Conservation (phyloP, 2,113 vertebrate genomes). For the Oreocharis arfaki region DNA sequence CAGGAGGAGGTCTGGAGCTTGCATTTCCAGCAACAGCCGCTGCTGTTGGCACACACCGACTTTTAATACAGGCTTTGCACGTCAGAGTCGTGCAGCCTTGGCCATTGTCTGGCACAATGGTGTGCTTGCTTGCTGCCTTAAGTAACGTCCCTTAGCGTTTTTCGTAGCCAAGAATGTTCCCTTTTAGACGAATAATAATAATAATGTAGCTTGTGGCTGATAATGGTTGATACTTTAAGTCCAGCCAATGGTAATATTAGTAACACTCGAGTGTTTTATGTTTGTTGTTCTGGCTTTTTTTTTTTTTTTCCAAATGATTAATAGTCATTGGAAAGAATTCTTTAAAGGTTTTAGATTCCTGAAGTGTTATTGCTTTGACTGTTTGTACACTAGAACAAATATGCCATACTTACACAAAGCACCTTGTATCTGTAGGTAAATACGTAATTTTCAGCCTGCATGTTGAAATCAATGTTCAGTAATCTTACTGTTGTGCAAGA, state of each 20-base stretch:
- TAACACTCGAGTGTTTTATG: not conserved
- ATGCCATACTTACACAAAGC: not conserved
- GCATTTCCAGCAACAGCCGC: not conserved
- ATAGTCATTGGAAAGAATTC: not conserved
- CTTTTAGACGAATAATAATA: not conserved
- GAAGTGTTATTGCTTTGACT: not conserved
- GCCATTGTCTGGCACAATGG: conserved; percentile 45
- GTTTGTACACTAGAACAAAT: not conserved
- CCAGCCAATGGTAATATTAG: not conserved
- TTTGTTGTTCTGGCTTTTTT: not conserved
- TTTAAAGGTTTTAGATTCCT: not conserved
- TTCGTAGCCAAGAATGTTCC: not conserved
- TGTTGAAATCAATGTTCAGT: not conserved
- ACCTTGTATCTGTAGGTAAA: not conserved
- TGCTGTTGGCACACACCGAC: conserved; percentile 27
- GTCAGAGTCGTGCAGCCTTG: not conserved
- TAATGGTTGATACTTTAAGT: not conserved
- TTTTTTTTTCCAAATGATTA: not conserved
- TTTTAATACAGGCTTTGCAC: not conserved
- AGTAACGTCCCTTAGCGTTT: not conserved
- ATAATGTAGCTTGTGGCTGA: not conserved
- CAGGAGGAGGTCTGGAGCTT: not conserved
- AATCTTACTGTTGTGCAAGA: not conserved
- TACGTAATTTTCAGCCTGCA: not conserved
- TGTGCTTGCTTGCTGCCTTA: not conserved